Percentiles rank a stretch among this genome's conserved stretches.
These are phyloP conservation scores for Ranitomeya imitator DNA, from an alignment of 2,113 vertebrate species.

Conservation along the genomic window DNA sequence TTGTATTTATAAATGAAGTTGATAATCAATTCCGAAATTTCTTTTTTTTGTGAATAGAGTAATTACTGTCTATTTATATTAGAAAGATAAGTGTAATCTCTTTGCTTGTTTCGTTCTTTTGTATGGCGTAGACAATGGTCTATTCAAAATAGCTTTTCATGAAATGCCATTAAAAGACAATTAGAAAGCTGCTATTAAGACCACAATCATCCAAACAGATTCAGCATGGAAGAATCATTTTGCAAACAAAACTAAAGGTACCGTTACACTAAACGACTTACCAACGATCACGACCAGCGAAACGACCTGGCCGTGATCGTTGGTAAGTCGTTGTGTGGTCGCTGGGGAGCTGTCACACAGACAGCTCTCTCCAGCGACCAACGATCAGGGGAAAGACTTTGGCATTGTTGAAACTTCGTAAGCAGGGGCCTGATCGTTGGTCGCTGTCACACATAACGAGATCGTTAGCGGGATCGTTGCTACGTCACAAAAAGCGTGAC, in stretches of 20 bases:
- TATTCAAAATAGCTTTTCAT: slow-evolving; percentile 18
- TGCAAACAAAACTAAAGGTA: not conserved
- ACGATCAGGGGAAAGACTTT: too few relatives aligned
- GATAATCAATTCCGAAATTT: slow-evolving; percentile 6
- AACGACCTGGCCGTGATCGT: too few relatives aligned
- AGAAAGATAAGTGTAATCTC: slow-evolving; percentile 39
- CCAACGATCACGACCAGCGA: too few relatives aligned
- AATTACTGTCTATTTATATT: slow-evolving; percentile 12
- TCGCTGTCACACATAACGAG: too few relatives aligned
- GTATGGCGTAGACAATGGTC: slow-evolving; percentile 12
- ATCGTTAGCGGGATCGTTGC: too few relatives aligned
- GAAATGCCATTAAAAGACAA: slow-evolving; percentile 22
- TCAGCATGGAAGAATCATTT: not conserved
- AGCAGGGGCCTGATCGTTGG: too few relatives aligned
- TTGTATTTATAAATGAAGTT: slow-evolving; percentile 33
- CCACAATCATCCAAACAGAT: slow-evolving; percentile 2
- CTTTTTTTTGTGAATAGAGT: slow-evolving; percentile 2
- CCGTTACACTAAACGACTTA: too few relatives aligned
- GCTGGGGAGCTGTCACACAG: too few relatives aligned
- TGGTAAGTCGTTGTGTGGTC: too few relatives aligned
- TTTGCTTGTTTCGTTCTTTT: slow-evolving; percentile 29
- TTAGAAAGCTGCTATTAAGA: not conserved
- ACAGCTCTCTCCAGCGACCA: too few relatives aligned
- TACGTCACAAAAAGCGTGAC: too few relatives aligned
- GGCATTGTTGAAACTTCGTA: too few relatives aligned